Evolutionary conservation across 1,140 invertebrate genomes (phyloP).

Genomic region (Triops longicaudatus): DNA sequence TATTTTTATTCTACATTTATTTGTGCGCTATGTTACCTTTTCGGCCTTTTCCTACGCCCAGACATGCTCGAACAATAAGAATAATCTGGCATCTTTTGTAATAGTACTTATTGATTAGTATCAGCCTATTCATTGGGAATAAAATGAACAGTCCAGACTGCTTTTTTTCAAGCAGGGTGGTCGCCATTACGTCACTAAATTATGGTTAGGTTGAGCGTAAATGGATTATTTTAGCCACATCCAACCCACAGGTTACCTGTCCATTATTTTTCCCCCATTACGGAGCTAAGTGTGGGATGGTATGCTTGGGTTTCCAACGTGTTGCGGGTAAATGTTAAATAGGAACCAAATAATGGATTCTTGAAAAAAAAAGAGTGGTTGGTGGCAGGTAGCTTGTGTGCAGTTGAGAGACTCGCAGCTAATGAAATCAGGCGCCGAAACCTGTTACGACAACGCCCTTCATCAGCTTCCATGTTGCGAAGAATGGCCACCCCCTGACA

Average conservation of each 20-base stretch:
- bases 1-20: no score
- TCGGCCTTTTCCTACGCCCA: not conserved
- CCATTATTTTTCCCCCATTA: not conserved
- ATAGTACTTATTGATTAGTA: not conserved
- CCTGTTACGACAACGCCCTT: constrained; percentile 10
- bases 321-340: not conserved
- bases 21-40: not conserved
- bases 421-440: constrained; percentile 8
- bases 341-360: not conserved
- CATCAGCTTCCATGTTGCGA: not conserved
- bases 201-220: not conserved
- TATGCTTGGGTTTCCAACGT: not conserved
- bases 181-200: not conserved
- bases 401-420: not conserved
- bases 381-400: constrained; percentile 8
- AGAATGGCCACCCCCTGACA: constrained; percentile 7
- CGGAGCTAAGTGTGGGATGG: not conserved
- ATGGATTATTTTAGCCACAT: not conserved
- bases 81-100: not conserved
- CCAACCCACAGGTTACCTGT: not conserved
- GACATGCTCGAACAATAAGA: not conserved
- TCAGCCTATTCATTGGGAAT: not conserved
- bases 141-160: not conserved
- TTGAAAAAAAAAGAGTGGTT: not conserved
- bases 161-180: not conserved